Base-by-base conservation (phyloP, 2,888 invertebrate species). In the Caenorhabditis angaria region DNA sequence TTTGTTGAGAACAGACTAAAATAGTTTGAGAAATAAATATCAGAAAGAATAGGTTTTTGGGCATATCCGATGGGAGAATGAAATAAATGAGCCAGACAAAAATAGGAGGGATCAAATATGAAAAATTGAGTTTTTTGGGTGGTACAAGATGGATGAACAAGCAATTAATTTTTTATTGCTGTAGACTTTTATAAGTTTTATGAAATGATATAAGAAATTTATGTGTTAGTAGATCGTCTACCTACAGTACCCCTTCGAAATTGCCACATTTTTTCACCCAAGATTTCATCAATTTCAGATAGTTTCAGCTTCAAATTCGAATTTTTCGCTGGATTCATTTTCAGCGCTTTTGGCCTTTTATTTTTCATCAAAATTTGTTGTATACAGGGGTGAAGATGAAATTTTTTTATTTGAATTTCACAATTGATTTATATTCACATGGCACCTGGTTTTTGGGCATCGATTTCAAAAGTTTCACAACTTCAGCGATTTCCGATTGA, bases 391-490 rank as follows among this genome's bases (percentile, higher is more conserved):
- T n/a, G 14, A 14, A 35, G 14, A n/a, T 51, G 25, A 51, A 8
- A 51, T 22, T 22, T 55, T 22, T 24, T 55, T 27, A 29, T 28
- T 55, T 28, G 1, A 14, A 28, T 18, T 18, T 55, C 24, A 28
- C 27, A 8, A 24, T 55, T 4, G 4, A 24, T 28, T 28, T 29
- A 32, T 66, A 71, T 2, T 66, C 54, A 47, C 60, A 63, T 14
- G 65, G 58, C 28, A 2, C 51, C 32, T 35, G 29, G 51, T 78
- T 75, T 12, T 61, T 71, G 25, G 78, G 78, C 76, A 78, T 70
- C 24, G 62, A 56, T 57, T 76, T 78, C 29, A 78, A 55, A 14
- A 78, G 66, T n/a, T 69, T 63, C 20, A 56, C 64, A 29, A 78
- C 20, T n/a, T 70, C 73, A 8, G 25, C 10, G 10, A 78, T 73